phyloP scores from a whole-genome alignment of 2,113 vertebrate genomes.

The Acinonyx jubatus region DNA sequence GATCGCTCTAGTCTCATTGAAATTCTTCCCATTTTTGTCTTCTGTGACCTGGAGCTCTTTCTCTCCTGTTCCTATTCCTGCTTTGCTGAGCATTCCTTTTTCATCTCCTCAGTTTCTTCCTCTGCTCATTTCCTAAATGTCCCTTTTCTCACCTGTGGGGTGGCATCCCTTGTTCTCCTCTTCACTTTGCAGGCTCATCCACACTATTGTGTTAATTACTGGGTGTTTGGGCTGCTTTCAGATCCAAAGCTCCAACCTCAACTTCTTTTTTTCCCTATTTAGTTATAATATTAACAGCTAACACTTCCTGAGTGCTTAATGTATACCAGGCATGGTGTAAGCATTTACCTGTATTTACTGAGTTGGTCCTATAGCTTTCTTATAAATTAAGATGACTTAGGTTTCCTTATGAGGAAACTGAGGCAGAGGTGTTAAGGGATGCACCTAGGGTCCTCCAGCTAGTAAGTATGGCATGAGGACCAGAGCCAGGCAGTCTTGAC shows the following conservation, averaged over 20 bases:
- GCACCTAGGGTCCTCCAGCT: background rate
- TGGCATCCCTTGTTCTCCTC: background rate
- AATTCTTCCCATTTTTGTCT: background rate
- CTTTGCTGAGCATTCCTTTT: background rate
- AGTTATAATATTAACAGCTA: background rate
- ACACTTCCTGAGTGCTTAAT: background rate
- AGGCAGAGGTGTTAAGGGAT: background rate
- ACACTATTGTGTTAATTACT: background rate
- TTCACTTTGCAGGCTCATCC: background rate
- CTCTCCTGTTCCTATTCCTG: background rate
- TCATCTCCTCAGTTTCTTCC: background rate
- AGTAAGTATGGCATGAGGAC: background rate
- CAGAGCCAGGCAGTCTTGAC: too few species aligned
- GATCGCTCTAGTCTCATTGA: background rate
- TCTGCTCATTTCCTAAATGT: background rate
- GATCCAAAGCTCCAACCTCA: background rate
- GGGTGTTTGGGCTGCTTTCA: background rate
- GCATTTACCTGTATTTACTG: background rate
- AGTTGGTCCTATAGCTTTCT: background rate
- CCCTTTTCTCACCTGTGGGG: background rate
- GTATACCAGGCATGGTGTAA: background rate
- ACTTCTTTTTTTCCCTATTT: background rate
- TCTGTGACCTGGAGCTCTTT: background rate
- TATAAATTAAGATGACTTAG: background rate
- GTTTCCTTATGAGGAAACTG: background rate